These are phyloP conservation scores for Bettongia penicillata DNA, from an alignment of 2,113 vertebrate species.

Conservation along the genomic window DNA sequence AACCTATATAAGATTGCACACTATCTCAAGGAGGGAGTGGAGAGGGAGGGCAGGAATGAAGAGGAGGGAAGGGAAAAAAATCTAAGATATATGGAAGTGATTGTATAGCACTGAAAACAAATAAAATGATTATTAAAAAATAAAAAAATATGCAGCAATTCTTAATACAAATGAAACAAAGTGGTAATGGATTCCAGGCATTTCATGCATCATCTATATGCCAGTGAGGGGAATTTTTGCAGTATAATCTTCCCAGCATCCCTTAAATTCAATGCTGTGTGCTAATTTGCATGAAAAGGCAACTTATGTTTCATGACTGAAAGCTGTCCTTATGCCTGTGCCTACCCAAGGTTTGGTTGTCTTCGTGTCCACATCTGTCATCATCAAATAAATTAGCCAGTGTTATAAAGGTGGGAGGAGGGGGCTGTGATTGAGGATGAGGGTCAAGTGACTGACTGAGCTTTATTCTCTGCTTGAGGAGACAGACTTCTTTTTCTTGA, in stretches of 20 bases:
- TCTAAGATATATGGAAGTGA: too few relatives aligned
- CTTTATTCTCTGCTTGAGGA: constrained; percentile 31
- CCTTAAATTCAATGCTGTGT: background rate
- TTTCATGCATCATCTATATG: background rate
- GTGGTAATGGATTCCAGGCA: background rate
- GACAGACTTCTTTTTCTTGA: background rate
- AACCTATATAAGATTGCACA: too few relatives aligned
- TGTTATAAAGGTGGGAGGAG: constrained; percentile 10
- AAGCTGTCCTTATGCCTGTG: background rate
- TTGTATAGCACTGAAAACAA: too few relatives aligned
- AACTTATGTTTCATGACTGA: background rate
- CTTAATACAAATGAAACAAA: background rate
- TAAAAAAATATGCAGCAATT: background rate
- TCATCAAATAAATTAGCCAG: constrained; percentile 31
- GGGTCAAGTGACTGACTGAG: constrained; percentile 14
- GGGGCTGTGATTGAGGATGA: constrained; percentile 29
- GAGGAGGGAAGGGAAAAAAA: too few relatives aligned
- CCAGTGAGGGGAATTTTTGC: background rate
- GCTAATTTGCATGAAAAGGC: background rate
- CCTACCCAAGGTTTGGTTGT: background rate
- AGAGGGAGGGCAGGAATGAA: too few relatives aligned
- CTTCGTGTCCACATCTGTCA: background rate
- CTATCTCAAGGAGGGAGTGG: too few relatives aligned
- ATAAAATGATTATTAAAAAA: too few relatives aligned
- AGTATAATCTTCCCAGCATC: background rate